Evolutionary conservation across 2,888 invertebrate genomes (phyloP), one percentile per base, ranked within the genome.

Genomic region (Stegophylla sp.): DNA sequence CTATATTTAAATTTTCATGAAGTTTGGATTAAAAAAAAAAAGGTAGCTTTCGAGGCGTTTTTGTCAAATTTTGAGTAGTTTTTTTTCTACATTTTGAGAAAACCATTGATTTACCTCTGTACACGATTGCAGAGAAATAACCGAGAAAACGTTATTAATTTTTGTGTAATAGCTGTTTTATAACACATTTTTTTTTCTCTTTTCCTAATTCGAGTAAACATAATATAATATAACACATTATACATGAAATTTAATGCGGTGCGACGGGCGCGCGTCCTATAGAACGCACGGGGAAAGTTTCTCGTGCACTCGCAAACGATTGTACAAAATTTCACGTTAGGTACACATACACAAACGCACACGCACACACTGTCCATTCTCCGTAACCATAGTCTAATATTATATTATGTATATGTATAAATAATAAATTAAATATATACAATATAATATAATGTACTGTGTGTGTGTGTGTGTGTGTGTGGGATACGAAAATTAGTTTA

Each of bases 251-350:
- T 74, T 28, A 74, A 74, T 48, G 28, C 20, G 48, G 28, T 73
- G 28, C 61, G 48, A 74, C 61, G 28, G 45, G 72, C 72, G 26
- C 72, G 26, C 72, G 45, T 73, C 73, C n/a, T 73, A 48, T 34
- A 48, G 20, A 48, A 61, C 45, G 20, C 17, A 34, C 45, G 51
- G 66, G 53, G 51, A 66, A 66, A 53, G 76, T 66, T 53, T 66
- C 53, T 12, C 53, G 53, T 43, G 53, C 41, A 53, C 63, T 23
- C 61, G 10, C 53, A 66, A 53, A 53, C 63, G 75, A 75, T 59
- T 66, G 75, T 53, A 66, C 66, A 26, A 53, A 53, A 53, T 76
- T 76, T 53, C 76, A 45, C 61, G 73, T 74, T 63, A 45, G 59
- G n/a, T 26, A 26, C 26, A 34, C 3, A 13, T 15, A 48, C 20